Base-by-base conservation (phyloP, 1,140 invertebrate species). In the Drosophila eugracilis region DNA sequence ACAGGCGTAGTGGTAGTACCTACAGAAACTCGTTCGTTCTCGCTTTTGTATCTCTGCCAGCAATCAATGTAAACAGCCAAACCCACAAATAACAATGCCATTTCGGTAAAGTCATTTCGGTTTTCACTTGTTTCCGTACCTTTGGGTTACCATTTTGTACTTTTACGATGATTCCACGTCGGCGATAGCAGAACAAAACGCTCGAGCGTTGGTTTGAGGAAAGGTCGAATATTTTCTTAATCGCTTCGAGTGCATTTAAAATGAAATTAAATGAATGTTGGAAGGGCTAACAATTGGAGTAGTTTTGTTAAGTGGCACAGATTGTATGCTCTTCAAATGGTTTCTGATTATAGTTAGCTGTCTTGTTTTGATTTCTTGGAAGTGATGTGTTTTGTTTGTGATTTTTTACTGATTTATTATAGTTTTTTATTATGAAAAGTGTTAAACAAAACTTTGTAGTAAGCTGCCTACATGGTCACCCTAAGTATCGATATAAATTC, bases 61-160 rank as follows among this genome's bases (percentile, higher is more conserved):
- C 75, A 54, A 78, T 78, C 75, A 78, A 67, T 78, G 75, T 78
- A 78, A 78, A 78, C 75, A 65, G 53, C 49, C 66, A 41, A 22
- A 37, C 26, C 37, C 71, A 28, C 41, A 50, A 44, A 37, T 44
- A 69, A 65, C 47, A 67, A 69, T 59, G 62, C 57, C 44, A 55
- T 70, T 78, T 78, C 67, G 49, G 70, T 49, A 75, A 78, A 78
- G 75, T 78, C 75, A 78, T 78, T 78, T 67, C 19, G 54, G 62
- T 32, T 36, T 37, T 21, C 45, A 47, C 24, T 17, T 21, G 45
- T 66, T 63, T 69, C 58, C 30, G 54, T 62, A 67, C 67, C 75
- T 67, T 78, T 60, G 10, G 59, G 47, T 59, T 58, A 58, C 50
- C 66, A 36, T 73, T 80, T 80, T 75, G 66, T 66, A 66, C 60